phyloP scores from a whole-genome alignment of 2,888 invertebrate genomes.

The Lottia gigantea region DNA sequence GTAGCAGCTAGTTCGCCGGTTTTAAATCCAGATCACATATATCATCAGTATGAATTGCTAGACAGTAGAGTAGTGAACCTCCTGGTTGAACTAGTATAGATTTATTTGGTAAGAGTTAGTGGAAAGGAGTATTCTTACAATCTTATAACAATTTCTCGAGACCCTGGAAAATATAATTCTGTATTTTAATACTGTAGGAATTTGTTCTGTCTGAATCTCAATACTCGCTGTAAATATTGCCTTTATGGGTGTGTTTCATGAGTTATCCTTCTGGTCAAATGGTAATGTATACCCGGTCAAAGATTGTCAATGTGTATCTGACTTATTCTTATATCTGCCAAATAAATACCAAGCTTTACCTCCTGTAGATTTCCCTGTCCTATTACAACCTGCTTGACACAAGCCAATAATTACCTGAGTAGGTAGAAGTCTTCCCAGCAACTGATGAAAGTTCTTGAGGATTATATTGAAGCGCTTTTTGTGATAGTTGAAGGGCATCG shows the following conservation, averaged over 20 bases:
- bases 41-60: slow-evolving; percentile 49
- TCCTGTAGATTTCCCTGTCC: too few relatives aligned
- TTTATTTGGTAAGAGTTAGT: slow-evolving; percentile 43
- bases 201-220: too few relatives aligned
- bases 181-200: too few relatives aligned
- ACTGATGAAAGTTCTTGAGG: slow-evolving; percentile 36
- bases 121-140: slow-evolving; percentile 36
- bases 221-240: too few relatives aligned
- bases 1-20: slow-evolving; percentile 45
- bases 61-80: slow-evolving; percentile 49
- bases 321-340: too few relatives aligned
- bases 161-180: slow-evolving; percentile 17
- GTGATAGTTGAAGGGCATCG: slow-evolving; percentile 48
- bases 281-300: too few relatives aligned
- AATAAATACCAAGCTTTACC: too few relatives aligned
- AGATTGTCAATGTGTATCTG: too few relatives aligned
- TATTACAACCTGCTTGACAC: too few relatives aligned
- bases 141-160: slow-evolving; percentile 32
- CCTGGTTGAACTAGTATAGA: slow-evolving; percentile 47
- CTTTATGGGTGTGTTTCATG: too few relatives aligned
- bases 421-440: slow-evolving; percentile 37
- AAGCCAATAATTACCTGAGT: slow-evolving; percentile 21
- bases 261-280: too few relatives aligned
- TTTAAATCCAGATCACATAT: slow-evolving; percentile 43
- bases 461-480: slow-evolving; percentile 42